These are phyloP conservation scores for Larimichthys crocea DNA, from an alignment of 2,113 vertebrate genomes.

Conservation along the genomic window DNA sequence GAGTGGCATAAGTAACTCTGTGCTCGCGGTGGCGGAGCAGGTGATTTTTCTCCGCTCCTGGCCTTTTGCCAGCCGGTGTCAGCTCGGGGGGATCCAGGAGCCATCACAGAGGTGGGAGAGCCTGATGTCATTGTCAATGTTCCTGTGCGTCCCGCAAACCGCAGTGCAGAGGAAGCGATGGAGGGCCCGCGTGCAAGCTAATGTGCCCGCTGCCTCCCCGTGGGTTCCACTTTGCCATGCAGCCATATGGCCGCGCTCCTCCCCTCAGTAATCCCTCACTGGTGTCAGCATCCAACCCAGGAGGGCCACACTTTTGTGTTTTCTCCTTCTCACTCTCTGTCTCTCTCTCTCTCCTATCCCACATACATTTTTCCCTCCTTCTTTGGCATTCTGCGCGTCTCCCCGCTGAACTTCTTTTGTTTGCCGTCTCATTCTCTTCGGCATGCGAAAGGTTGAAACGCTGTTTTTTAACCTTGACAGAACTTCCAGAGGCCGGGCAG, in stretches of 20 bases:
- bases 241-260: slow-evolving; percentile 79
- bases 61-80: slow-evolving; percentile 66
- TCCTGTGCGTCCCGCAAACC: slow-evolving; percentile 74
- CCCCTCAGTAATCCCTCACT: slow-evolving; percentile 79
- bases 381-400: slow-evolving; percentile 42
- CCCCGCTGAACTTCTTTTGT: slow-evolving; percentile 63
- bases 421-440: slow-evolving; percentile 41
- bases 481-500: slow-evolving; percentile 52
- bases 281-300: slow-evolving; percentile 76
- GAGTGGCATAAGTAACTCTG: slow-evolving; percentile 73
- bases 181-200: slow-evolving; percentile 75
- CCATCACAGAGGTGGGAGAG: slow-evolving; percentile 69
- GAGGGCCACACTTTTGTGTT: slow-evolving; percentile 74
- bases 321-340: slow-evolving; percentile 55
- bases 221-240: slow-evolving; percentile 75
- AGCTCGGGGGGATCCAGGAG: slow-evolving; percentile 61
- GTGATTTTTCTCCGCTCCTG: slow-evolving; percentile 69
- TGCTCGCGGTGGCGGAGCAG: slow-evolving; percentile 54
- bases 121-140: slow-evolving; percentile 79
- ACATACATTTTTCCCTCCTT: background rate
- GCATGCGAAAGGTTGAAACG: slow-evolving; percentile 57
- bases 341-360: slow-evolving; percentile 30
- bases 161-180: slow-evolving; percentile 79
- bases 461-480: slow-evolving; percentile 74
- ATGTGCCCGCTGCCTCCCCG: slow-evolving; percentile 76